Evolutionary conservation across 2,113 vertebrate genomes (phyloP).

Genomic region (Enhydra lutris): DNA sequence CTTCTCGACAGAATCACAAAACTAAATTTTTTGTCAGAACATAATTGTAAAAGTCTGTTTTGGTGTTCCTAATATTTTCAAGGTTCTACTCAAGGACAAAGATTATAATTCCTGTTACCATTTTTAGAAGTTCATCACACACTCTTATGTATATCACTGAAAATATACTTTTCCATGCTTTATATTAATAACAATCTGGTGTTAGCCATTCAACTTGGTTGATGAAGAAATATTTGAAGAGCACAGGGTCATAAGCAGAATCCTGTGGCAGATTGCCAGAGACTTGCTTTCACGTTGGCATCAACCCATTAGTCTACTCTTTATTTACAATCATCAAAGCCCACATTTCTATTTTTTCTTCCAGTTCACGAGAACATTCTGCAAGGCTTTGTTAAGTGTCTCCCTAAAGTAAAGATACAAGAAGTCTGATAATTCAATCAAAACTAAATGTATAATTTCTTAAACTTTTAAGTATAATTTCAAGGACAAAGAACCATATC

Average conservation of each 20-base stretch:
- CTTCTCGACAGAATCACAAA: not conserved
- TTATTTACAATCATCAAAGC: not conserved
- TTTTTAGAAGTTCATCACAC: not conserved
- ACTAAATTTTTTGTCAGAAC: not conserved
- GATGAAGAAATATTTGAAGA: not conserved
- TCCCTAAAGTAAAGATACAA: not conserved
- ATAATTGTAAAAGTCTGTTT: not conserved
- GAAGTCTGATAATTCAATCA: not conserved
- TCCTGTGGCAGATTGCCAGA: not conserved
- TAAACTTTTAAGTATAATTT: not conserved
- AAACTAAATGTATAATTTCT: conserved; percentile 11
- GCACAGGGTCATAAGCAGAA: not conserved
- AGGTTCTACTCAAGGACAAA: not conserved
- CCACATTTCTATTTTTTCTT: not conserved
- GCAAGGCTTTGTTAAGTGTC: not conserved
- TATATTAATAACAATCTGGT: not conserved
- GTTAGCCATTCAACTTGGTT: not conserved
- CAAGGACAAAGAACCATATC: not conserved
- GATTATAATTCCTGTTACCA: not conserved
- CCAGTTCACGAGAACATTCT: not conserved
- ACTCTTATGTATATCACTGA: not conserved
- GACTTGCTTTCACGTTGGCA: not conserved
- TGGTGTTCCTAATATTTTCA: not conserved
- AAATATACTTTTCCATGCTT: not conserved
- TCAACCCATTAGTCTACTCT: not conserved